A percentile compares a stretch with the other conserved stretches of the same genome.
These are phyloP conservation scores for Pithys albifrons DNA, from an alignment of 2,113 vertebrate species.

Conservation along the genomic window DNA sequence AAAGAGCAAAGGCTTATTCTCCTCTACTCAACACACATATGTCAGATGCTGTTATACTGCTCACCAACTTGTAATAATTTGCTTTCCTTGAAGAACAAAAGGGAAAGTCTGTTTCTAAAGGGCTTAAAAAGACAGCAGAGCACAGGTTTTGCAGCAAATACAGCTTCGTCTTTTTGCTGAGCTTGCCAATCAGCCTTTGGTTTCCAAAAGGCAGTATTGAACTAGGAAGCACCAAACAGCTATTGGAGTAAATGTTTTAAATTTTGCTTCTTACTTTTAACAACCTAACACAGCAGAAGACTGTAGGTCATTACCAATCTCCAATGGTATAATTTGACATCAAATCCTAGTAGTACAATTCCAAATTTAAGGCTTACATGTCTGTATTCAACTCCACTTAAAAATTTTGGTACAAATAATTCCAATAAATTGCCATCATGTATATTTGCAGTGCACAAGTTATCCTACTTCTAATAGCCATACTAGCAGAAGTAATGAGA, in stretches of 20 bases:
- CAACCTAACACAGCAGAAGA: neutral
- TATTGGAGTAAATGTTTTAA: neutral
- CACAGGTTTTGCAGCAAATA: neutral
- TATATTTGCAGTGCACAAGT: neutral
- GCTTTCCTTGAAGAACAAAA: neutral
- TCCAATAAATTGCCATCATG: neutral
- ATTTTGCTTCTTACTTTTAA: neutral
- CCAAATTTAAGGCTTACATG: neutral
- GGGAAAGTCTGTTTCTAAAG: neutral
- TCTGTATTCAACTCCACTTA: neutral
- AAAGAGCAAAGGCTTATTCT: neutral
- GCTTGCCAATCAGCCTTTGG: neutral
- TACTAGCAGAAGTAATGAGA: neutral
- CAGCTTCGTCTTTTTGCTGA: neutral
- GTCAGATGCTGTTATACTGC: neutral
- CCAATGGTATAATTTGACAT: neutral
- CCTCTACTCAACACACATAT: neutral
- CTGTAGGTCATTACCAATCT: neutral
- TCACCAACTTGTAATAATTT: neutral
- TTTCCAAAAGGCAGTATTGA: neutral
- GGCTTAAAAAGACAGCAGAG: neutral
- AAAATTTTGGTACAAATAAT: neutral
- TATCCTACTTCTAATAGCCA: neutral
- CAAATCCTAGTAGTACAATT: neutral
- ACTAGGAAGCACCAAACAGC: neutral